phyloP scores from a whole-genome alignment of 2,113 vertebrate species.

The Aspiorhynchus laticeps region DNA sequence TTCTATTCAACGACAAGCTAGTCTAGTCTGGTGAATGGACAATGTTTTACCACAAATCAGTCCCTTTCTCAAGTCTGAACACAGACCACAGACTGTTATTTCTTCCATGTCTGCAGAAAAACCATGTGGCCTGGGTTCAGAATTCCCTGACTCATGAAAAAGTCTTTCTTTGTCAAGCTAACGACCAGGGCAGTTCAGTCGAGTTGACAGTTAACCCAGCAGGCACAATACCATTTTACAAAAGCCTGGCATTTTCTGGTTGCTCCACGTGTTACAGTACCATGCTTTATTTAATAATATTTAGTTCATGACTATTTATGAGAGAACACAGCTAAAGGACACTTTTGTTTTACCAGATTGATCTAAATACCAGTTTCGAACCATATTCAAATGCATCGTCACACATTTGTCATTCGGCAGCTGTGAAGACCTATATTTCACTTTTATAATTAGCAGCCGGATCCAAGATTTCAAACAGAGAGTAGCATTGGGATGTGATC shows the following conservation, averaged over 20 bases:
- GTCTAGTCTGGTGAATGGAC: conserved; percentile 47
- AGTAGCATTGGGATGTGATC: conserved; percentile 50
- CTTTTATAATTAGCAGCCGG: conserved; percentile 47
- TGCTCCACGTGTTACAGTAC: neutral
- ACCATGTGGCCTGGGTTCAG: conserved; percentile 59
- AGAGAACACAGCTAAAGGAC: conserved; percentile 12
- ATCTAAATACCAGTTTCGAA: neutral
- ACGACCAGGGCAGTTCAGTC: conserved; percentile 53
- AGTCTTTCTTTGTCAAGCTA: conserved; percentile 65
- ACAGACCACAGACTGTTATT: conserved; percentile 68
- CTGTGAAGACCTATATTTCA: conserved; percentile 48
- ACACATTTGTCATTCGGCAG: conserved; percentile 1
- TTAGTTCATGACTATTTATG: conserved; percentile 14
- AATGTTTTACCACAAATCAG: conserved; percentile 63
- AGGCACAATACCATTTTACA: conserved; percentile 38
- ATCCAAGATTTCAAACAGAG: conserved; percentile 48
- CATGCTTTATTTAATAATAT: conserved; percentile 13
- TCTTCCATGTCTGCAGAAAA: conserved; percentile 61
- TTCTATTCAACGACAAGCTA: conserved; percentile 49
- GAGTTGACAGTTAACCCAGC: conserved; percentile 43
- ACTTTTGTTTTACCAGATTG: neutral
- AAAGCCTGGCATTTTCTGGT: conserved; percentile 18
- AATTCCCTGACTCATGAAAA: conserved; percentile 73
- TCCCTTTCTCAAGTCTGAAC: conserved; percentile 64
- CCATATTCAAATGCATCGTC: neutral